Evolutionary conservation across 2,113 vertebrate species (phyloP).

Genomic region (Craseonycteris thonglongyai): DNA sequence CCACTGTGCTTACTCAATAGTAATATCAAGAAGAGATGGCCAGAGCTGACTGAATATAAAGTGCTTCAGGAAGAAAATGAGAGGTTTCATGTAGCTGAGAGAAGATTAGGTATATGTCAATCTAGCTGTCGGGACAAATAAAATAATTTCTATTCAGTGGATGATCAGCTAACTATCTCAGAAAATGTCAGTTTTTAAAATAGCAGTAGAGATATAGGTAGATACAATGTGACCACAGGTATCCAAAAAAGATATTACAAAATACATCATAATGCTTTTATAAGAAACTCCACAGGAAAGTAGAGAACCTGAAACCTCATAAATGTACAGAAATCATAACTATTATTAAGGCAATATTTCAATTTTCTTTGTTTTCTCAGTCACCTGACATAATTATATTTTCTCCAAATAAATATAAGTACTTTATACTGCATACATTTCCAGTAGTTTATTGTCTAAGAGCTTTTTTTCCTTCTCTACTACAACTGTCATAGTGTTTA

Average conservation of each 20-base stretch:
- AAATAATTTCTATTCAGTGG: constrained; percentile 45
- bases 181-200: constrained; percentile 36
- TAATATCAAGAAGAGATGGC: neutral
- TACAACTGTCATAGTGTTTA: neutral
- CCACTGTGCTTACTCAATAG: neutral
- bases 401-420: neutral
- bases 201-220: constrained; percentile 8
- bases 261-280: constrained; percentile 20
- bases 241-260: constrained; percentile 19
- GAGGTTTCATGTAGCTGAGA: neutral
- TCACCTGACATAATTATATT: neutral
- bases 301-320: neutral
- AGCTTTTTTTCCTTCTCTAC: neutral
- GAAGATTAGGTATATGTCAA: neutral
- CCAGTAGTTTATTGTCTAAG: neutral
- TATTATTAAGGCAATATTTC: neutral
- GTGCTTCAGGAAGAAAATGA: neutral
- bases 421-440: neutral
- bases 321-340: neutral
- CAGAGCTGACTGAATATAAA: neutral
- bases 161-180: constrained; percentile 21
- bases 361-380: neutral
- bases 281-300: neutral
- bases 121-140: constrained; percentile 10
- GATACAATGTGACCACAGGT: neutral